phyloP scores from a whole-genome alignment of 2,797 vertebrate genomes.

The Danio choprae region DNA sequence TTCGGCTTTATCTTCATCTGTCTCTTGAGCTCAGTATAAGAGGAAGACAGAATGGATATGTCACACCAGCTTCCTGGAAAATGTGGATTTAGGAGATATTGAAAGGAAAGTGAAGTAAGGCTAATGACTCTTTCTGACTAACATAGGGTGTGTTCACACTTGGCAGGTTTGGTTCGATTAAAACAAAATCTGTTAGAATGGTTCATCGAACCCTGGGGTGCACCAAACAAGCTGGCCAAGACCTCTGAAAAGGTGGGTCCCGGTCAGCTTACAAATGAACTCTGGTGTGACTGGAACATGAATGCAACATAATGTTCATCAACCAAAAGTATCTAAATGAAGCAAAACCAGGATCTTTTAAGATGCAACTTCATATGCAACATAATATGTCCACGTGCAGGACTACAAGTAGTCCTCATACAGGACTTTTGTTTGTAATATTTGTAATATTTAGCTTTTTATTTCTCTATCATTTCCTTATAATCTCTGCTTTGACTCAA shows the following conservation, averaged over 20 bases:
- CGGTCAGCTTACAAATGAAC: background rate
- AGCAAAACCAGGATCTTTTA: no score
- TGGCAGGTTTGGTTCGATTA: background rate
- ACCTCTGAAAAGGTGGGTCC: no score
- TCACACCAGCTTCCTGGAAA: conserved; percentile 8
- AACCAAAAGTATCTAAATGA: no score
- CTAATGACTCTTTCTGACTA: conserved; percentile 17
- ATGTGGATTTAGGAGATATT: background rate
- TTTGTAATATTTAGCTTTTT: no score
- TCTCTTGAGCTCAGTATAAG: conserved; percentile 36
- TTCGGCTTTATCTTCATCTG: conserved; percentile 19
- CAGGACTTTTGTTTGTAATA: no score
- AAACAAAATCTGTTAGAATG: background rate
- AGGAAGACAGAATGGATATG: conserved; percentile 8
- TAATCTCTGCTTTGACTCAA: no score
- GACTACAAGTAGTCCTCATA: no score
- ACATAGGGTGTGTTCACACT: background rate
- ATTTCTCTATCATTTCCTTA: no score
- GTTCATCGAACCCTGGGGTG: background rate
- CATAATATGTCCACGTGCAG: no score
- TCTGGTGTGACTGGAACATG: background rate
- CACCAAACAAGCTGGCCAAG: background rate
- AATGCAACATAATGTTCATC: no score
- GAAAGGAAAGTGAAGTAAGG: conserved; percentile 6
- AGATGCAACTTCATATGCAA: no score